Base-by-base conservation (phyloP, 2,888 invertebrate genomes). In the Ctenicera cuprea region DNA sequence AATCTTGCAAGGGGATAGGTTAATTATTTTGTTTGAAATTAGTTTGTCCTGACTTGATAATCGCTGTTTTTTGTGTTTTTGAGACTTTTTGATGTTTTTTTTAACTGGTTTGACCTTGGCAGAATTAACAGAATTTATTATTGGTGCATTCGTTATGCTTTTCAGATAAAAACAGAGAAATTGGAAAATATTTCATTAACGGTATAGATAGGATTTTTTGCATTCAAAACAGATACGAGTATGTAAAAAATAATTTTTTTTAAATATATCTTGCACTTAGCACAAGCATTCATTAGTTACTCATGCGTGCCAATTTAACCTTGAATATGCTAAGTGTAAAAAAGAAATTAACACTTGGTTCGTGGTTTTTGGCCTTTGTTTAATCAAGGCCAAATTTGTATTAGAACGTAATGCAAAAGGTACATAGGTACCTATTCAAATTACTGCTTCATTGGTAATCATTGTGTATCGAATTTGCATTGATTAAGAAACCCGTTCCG, bases 321-420 rank as follows among this genome's bases (percentile, higher is more conserved):
- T 48, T 48, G 20, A 48, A 48, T 48, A n/a, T 4, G 3, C n/a
- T 48, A 18, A 48, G 48, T 48, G 2, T 18, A 5, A 33, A 48
- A 20, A 48, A 16, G 16, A 48, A 48, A 48, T 48, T 48, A 48
- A 20, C 48, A 48, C 48, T 48, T 48, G 18, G 48, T 16, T 18
- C 48, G 9, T 48, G 48, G 20, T 18, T 48, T 48, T 48, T 48
- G 48, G 48, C 48, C 20, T 48, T 18, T 48, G 48, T 48, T 18
- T 18, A 20, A 48, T 20, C 16, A 48, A 48, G 48, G 48, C 20
- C 48, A 18, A 18, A 11, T 16, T 16, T 14, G 14, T 16, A 11
- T 18, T 48, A 20, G 16, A 3, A 48, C 11, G 48, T 41, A 7
- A 5, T 41, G 41, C 18, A 11, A 11, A 48, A 48, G 18, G 48